Base-by-base conservation (phyloP, 2,113 vertebrate genomes). In the Forbesichthys papilliferus region DNA sequence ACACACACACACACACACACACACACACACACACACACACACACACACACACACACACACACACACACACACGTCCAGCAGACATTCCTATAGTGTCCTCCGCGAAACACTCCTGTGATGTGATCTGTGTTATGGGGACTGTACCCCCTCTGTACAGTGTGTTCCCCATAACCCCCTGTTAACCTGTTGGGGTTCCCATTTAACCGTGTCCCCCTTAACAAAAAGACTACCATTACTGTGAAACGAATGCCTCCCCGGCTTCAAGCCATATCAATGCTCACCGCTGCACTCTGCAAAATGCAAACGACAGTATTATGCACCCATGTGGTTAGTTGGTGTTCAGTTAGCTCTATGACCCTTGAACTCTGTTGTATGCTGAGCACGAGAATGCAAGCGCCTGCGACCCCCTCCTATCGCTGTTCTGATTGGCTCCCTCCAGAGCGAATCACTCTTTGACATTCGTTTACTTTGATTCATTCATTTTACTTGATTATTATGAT, bases 231-330 rank as follows among this genome's bases (percentile, higher is more conserved):
- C 55, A 83, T 68, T 42, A 68, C 78, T 83, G 77, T 83, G 80
- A 87, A 73, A 72, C 65, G 27, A 59, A 71, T 5, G 55, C 74
- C 79, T 81, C 66, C 78, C 70, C 80, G 78, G 58, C 80, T 64
- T 48, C 49, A 81, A 86, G 88, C 86, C 86, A 88, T 88, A 88
- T 61, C 51, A 79, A 61, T 27, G 27, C 27, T 27, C 55, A 42
- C 36, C 4, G 36, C 36, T 42, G 36, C 36, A 42, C 4, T 42
- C 36, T 27, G 27, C 27, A 27, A 8, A 42, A 42, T 1, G 36
- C 36, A 42, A 42, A 42, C 36, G 4, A 42, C 36, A 42, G 7
- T 42, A 42, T 42, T 42, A 42, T 42, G 36, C 36, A 42, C 5
- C 36, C 36, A 42, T 5, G 36, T 6, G 36, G 36, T 1, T 8